These are phyloP conservation scores for Batillaria attramentaria DNA, from an alignment of 1,140 invertebrate genomes.

Conservation along the genomic window DNA sequence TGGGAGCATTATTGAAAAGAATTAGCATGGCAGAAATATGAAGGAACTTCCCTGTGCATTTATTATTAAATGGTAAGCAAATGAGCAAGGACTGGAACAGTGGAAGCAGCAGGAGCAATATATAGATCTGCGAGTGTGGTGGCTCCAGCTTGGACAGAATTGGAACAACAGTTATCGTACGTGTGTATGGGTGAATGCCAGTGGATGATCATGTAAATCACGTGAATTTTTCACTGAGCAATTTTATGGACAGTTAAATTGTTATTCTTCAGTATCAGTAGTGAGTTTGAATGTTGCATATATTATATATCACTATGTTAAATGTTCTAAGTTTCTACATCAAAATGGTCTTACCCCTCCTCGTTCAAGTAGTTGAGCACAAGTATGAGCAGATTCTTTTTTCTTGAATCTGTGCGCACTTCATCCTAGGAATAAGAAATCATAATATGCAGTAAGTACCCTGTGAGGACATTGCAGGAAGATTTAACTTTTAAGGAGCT, in stretches of 20 bases:
- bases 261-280: too few species aligned
- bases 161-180: too few species aligned
- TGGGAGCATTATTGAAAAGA: conserved; percentile 62
- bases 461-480: neutral
- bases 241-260: too few species aligned
- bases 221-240: too few species aligned
- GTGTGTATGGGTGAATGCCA: too few species aligned
- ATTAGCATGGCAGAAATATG: neutral
- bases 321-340: too few species aligned
- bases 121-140: conserved; percentile 11
- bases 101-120: neutral
- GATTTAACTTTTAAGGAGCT: neutral
- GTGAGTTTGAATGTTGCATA: too few species aligned
- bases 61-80: neutral
- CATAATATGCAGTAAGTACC: neutral
- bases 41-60: neutral
- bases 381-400: conserved; percentile 83
- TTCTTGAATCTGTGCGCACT: conserved; percentile 77
- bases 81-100: neutral
- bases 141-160: too few species aligned
- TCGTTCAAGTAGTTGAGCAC: conserved; percentile 83
- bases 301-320: too few species aligned
- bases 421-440: conserved; percentile 68
- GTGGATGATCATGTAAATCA: too few species aligned
- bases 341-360: conserved; percentile 80